Conservation (phyloP, 2,888 invertebrate genomes). For the Hecatera dysodea region DNA sequence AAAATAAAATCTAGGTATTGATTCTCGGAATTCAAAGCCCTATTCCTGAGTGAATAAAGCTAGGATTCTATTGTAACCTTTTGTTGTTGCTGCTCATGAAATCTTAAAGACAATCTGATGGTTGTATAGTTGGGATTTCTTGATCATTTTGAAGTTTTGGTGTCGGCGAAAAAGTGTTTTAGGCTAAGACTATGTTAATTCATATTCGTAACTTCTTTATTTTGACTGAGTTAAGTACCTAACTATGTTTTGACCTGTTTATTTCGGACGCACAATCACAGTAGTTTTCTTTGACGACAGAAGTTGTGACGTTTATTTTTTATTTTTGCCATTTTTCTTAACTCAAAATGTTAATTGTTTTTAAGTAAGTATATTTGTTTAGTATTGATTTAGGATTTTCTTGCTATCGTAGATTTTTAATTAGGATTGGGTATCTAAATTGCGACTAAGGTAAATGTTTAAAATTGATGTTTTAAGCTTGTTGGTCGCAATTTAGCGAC, state of each 20-base stretch:
- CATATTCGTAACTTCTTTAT: slow-evolving; percentile 19
- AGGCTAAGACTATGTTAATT: slow-evolving; percentile 51
- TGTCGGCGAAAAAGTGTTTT: slow-evolving; percentile 46
- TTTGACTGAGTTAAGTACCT: slow-evolving; percentile 59
- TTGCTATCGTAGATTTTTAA: neutral
- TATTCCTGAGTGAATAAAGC: slow-evolving; percentile 62
- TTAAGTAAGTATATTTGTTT: slow-evolving; percentile 12
- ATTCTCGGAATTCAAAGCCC: slow-evolving; percentile 56
- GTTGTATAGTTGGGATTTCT: slow-evolving; percentile 33
- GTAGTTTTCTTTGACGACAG: slow-evolving; percentile 47
- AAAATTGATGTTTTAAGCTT: slow-evolving; percentile 58
- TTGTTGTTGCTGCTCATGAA: slow-evolving; percentile 3
- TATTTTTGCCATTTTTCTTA: slow-evolving; percentile 8
- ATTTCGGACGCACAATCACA: slow-evolving; percentile 61
- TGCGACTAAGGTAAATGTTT: slow-evolving; percentile 18
- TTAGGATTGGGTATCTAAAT: slow-evolving; percentile 16
- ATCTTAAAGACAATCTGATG: slow-evolving; percentile 43
- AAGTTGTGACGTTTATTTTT: slow-evolving; percentile 8
- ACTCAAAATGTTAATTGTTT: slow-evolving; percentile 6
- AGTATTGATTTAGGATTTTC: neutral
- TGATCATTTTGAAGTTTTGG: slow-evolving; percentile 26
- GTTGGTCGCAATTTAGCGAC: slow-evolving; percentile 12
- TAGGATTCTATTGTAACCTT: slow-evolving; percentile 46
- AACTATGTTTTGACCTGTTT: slow-evolving; percentile 57
- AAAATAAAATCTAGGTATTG: slow-evolving; percentile 23